Evolutionary conservation across 2,888 invertebrate genomes (phyloP).

Genomic region (Lochmaea crataegi): DNA sequence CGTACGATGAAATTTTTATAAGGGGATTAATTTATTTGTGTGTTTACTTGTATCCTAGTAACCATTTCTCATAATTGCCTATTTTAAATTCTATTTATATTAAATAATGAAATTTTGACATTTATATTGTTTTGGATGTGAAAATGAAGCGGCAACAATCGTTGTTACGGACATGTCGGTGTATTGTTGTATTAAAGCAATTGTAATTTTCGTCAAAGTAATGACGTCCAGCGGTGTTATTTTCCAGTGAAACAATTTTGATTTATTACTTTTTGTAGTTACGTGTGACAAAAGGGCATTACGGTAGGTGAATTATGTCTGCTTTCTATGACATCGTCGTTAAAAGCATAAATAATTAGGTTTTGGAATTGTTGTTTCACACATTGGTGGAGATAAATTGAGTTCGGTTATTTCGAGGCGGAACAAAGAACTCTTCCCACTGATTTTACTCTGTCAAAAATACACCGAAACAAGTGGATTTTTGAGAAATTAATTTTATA

Average conservation of each 20-base stretch:
- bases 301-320: conserved; percentile 6
- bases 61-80: no score
- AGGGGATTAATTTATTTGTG: no score
- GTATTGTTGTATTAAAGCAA: not conserved
- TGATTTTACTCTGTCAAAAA: no score
- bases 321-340: conserved; percentile 12
- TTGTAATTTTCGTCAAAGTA: not conserved
- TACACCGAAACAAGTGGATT: no score
- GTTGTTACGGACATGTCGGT: not conserved
- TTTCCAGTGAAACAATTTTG: conserved; percentile 12
- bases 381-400: conserved; percentile 11
- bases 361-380: not conserved
- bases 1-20: no score
- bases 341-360: conserved; percentile 20
- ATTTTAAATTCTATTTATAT: no score
- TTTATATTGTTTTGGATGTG: no score
- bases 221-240: not conserved
- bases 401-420: not conserved
- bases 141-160: no score
- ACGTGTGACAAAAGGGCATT: conserved; percentile 14
- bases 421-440: no score
- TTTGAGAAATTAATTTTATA: no score
- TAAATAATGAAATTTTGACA: no score
- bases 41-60: no score
- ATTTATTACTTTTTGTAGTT: conserved; percentile 14